Evolutionary conservation across 2,888 invertebrate species (phyloP).

Genomic region (Drosophila aldrichi): DNA sequence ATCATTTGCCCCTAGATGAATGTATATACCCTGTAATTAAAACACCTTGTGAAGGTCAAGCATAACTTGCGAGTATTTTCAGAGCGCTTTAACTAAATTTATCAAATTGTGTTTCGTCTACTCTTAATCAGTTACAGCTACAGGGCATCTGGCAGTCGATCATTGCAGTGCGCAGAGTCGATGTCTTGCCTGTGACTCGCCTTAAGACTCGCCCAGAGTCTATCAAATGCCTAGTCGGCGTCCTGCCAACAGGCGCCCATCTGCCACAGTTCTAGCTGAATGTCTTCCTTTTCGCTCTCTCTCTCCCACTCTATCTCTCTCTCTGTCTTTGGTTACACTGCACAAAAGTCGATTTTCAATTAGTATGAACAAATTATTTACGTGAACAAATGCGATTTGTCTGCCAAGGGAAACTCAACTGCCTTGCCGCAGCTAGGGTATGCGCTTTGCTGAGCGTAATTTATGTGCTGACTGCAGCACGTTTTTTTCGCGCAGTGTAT

Average conservation of each 20-base stretch:
- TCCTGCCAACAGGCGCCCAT: neutral
- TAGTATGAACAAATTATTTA: neutral
- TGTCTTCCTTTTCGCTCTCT: neutral
- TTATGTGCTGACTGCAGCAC: neutral
- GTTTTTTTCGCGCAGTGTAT: slow-evolving; percentile 27
- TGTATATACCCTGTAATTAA: too few species aligned
- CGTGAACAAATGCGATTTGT: neutral
- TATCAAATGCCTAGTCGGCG: slow-evolving; percentile 22
- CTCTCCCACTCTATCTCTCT: too few species aligned
- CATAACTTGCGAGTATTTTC: too few species aligned
- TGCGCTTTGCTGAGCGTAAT: neutral
- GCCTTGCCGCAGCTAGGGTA: neutral
- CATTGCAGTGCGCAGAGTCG: neutral
- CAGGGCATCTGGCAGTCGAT: neutral
- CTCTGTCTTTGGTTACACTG: neutral
- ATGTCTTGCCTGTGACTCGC: neutral
- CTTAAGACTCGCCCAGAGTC: slow-evolving; percentile 6
- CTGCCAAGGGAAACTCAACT: neutral
- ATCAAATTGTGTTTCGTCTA: neutral
- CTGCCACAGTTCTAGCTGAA: neutral
- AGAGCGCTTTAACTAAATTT: too few species aligned
- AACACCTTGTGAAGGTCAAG: too few species aligned
- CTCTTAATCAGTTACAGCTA: too few species aligned
- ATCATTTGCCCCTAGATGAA: too few species aligned
- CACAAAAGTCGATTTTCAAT: neutral